These are phyloP conservation scores for Orgyia antiqua DNA, from an alignment of 2,888 invertebrate species.

Conservation along the genomic window DNA sequence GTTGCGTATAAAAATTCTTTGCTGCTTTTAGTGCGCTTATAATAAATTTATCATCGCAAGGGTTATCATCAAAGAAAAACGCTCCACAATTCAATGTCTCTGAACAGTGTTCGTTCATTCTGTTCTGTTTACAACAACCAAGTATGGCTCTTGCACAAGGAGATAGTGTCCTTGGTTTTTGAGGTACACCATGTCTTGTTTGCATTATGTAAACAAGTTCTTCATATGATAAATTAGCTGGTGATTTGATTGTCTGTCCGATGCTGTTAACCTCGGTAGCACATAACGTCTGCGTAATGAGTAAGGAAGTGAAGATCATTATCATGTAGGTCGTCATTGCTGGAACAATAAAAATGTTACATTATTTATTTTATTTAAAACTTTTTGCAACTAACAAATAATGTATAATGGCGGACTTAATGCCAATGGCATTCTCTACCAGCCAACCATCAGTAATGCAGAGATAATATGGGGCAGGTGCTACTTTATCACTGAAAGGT, in stretches of 20 bases:
- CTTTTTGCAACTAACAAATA: too few species aligned
- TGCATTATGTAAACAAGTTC: constrained; percentile 51
- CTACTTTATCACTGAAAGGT: too few species aligned
- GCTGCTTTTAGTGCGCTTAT: constrained; percentile 76
- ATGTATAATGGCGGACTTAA: too few species aligned
- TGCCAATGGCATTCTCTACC: too few species aligned
- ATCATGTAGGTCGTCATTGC: constrained; percentile 31
- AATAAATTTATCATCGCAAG: constrained; percentile 81
- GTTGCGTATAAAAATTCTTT: constrained; percentile 51
- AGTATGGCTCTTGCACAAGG: constrained; percentile 87
- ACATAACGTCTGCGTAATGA: constrained; percentile 31
- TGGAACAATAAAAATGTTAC: constrained; percentile 32
- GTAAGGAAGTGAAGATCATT: constrained; percentile 27
- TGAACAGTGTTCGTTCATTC: constrained; percentile 80
- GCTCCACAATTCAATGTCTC: constrained; percentile 84
- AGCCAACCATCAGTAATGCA: too few species aligned
- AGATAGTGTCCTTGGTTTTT: constrained; percentile 50
- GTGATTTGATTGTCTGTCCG: constrained; percentile 52
- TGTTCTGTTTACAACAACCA: constrained; percentile 81
- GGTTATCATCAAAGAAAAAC: constrained; percentile 86
- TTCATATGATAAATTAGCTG: constrained; percentile 40
- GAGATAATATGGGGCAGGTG: too few species aligned
- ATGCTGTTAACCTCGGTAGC: constrained; percentile 33
- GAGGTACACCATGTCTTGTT: constrained; percentile 33
- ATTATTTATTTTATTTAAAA: neutral